Percentiles rank a stretch among this genome's conserved stretches.
Conservation (phyloP, 2,113 vertebrate genomes). For the Typhlomys cinereus region DNA sequence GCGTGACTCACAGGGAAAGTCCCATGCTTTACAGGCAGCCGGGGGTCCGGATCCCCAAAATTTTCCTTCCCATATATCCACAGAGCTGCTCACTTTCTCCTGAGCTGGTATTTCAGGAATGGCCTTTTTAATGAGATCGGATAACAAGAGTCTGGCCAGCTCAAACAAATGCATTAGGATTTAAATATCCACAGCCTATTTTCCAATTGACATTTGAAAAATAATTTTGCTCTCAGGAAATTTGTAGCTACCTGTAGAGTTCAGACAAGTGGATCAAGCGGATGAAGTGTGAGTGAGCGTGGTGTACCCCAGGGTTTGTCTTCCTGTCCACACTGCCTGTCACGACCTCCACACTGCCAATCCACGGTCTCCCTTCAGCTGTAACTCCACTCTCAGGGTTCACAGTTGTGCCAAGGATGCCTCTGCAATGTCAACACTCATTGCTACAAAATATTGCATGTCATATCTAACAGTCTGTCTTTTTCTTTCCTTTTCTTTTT, state of each 20-base stretch:
- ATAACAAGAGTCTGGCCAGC: not conserved
- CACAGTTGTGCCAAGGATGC: not conserved
- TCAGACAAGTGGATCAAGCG: not conserved
- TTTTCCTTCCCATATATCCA: not conserved
- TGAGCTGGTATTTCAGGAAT: constrained; percentile 30
- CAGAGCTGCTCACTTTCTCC: not conserved
- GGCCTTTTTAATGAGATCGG: not conserved
- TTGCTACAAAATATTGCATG: not conserved
- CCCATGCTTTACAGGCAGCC: not conserved
- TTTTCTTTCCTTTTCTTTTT: no score
- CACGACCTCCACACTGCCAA: accelerated
- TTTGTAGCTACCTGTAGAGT: not conserved
- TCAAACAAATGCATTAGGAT: not conserved
- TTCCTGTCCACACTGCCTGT: accelerated
- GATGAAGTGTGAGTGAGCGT: not conserved
- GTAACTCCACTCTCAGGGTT: not conserved
- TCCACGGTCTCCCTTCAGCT: accelerated
- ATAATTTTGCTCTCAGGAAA: constrained; percentile 35
- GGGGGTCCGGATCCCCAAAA: not conserved
- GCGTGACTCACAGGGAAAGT: not conserved
- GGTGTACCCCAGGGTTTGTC: accelerated
- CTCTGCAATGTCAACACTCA: not conserved
- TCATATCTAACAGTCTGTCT: not conserved
- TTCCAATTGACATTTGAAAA: constrained; percentile 40
- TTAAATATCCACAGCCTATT: not conserved